phyloP scores from a whole-genome alignment of 1,140 invertebrate species.

The Hirudo medicinalis region DNA sequence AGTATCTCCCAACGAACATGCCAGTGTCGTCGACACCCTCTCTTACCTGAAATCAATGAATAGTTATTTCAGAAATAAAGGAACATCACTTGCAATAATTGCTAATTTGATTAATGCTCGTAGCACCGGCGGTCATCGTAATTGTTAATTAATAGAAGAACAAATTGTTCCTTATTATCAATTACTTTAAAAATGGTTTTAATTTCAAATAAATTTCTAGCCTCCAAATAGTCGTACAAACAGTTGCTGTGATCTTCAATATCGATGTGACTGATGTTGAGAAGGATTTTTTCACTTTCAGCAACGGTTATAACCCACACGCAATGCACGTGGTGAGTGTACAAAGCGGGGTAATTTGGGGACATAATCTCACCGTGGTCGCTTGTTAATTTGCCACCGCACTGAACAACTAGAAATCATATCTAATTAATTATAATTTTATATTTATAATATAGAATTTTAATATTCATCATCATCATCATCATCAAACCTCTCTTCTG shows the following conservation, averaged over 20 bases:
- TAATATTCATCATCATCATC: neutral
- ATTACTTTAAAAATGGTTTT: no score
- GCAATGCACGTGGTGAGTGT: constrained; percentile 34
- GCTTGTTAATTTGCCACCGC: constrained; percentile 31
- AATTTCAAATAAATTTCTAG: constrained; percentile 19
- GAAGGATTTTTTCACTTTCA: constrained; percentile 53
- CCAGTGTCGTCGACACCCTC: constrained; percentile 53
- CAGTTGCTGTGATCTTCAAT: constrained; percentile 33
- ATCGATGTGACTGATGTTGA: constrained; percentile 53
- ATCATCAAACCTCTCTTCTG: neutral
- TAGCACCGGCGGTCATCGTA: no score
- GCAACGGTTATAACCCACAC: constrained; percentile 36
- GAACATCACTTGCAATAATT: no score
- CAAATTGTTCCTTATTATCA: no score
- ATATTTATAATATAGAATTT: neutral
- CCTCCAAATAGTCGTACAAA: constrained; percentile 40
- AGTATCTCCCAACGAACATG: constrained; percentile 53
- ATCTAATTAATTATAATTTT: neutral
- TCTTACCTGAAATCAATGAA: constrained; percentile 44
- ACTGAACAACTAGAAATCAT: constrained; percentile 27
- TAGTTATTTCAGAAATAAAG: no score
- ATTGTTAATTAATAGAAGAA: no score
- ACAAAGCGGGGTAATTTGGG: constrained; percentile 34
- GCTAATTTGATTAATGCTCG: no score
- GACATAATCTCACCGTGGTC: constrained; percentile 32